phyloP scores from a whole-genome alignment of 2,797 vertebrate species.

The Oophaga sylvatica region DNA sequence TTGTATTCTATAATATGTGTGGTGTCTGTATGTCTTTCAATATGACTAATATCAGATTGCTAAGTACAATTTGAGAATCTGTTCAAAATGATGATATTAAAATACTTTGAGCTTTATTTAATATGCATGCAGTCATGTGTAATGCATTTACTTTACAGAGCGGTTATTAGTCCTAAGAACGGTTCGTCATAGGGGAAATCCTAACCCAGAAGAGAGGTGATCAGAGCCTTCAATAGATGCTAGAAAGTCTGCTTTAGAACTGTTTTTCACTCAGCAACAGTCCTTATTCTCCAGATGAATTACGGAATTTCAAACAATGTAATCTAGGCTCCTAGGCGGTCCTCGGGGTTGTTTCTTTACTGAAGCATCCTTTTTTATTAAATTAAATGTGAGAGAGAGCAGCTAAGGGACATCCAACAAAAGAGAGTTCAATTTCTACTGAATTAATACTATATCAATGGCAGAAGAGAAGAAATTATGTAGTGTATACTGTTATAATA shows the following conservation, averaged over 20 bases:
- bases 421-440: constrained; percentile 45
- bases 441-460: constrained; percentile 43
- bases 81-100: constrained; percentile 59
- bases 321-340: constrained; percentile 50
- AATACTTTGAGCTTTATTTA: constrained; percentile 60
- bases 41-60: background rate
- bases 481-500: constrained; percentile 17
- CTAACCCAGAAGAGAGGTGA: constrained; percentile 67
- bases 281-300: constrained; percentile 54
- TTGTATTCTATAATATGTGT: background rate
- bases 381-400: constrained; percentile 61
- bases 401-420: constrained; percentile 39
- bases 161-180: constrained; percentile 67
- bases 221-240: constrained; percentile 65
- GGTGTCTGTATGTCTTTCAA: background rate
- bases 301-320: constrained; percentile 62
- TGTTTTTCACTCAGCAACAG: constrained; percentile 25
- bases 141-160: constrained; percentile 64
- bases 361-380: constrained; percentile 48
- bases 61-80: background rate
- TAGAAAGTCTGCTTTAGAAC: constrained; percentile 59
- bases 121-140: constrained; percentile 66
- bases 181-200: constrained; percentile 69
- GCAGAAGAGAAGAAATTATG: constrained; percentile 30
- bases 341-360: constrained; percentile 54